phyloP scores from a whole-genome alignment of 2,888 invertebrate genomes.

The Pycnomerus fuliginosus region DNA sequence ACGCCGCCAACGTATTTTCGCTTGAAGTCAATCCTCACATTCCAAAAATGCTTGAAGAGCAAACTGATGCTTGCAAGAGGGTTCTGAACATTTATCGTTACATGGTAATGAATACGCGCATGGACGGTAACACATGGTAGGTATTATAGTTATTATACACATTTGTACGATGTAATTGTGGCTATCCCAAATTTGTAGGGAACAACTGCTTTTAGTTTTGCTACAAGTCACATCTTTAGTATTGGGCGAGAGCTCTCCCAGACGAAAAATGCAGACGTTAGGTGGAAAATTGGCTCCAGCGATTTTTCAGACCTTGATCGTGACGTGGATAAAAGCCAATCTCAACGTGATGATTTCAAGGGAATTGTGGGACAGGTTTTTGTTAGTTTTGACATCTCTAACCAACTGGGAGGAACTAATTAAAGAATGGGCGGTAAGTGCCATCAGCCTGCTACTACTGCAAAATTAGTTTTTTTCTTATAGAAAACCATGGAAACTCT shows the following conservation, averaged over 20 bases:
- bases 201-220: conserved; percentile 81
- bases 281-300: conserved; percentile 83
- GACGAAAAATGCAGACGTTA: conserved; percentile 72
- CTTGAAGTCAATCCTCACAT: conserved; percentile 64
- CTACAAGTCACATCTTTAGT: conserved; percentile 91
- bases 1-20: conserved; percentile 93
- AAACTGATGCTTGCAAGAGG: conserved; percentile 94
- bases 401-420: conserved; percentile 94
- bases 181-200: too few species aligned
- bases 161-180: conserved; percentile 10
- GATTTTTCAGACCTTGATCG: conserved; percentile 89
- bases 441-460: not conserved
- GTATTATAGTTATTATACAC: conserved; percentile 3
- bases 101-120: conserved; percentile 94
- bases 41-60: conserved; percentile 80
- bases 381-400: conserved; percentile 80
- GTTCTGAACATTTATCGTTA: conserved; percentile 94
- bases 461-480: conserved; percentile 43
- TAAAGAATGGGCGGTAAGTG: conserved; percentile 89
- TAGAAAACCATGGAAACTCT: conserved; percentile 96
- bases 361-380: conserved; percentile 92
- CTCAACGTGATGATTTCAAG: conserved; percentile 87
- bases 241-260: conserved; percentile 75
- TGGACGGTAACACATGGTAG: conserved; percentile 91
- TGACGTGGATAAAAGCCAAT: conserved; percentile 98